Base-by-base conservation (phyloP, 30 jellyfish, hydroid and myxozoan species). In the Turritopsis dohrnii region DNA sequence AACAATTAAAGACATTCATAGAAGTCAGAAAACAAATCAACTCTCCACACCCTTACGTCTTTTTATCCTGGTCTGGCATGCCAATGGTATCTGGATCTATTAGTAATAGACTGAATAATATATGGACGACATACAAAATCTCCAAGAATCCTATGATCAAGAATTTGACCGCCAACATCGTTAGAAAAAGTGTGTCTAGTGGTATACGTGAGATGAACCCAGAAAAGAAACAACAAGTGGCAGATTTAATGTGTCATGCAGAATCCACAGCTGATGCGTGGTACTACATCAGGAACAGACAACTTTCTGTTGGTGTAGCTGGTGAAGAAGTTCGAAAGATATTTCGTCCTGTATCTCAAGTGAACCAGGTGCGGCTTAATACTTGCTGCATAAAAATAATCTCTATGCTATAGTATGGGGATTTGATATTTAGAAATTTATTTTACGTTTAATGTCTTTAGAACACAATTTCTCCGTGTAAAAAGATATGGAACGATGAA, bases 181-280 rank as follows among this genome's bases (percentile, higher is more conserved):
- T 54, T 16, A 18, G 72, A 54, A 54, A 54, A 54, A 54, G 72
- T 54, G n/a, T 54, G 19, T 54, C 72, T 16, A 54, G 19, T 54
- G n/a, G 19, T 54, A n/a, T 54, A 54, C 72, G 72, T 18, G n/a
- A n/a, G n/a, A n/a, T n/a, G n/a, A n/a, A n/a, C n/a, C n/a, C n/a
- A n/a, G n/a, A n/a, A n/a, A n/a, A n/a, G n/a, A n/a, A 54, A 54
- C 72, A 54, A 54, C n/a, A 54, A n/a, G 72, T 54, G 72, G 72
- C 72, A 16, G 72, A 54, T 54, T n/a, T 54, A 54, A 54, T 54
- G 72, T 54, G 72, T 54, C 72, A 54, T 54, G 18, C 72, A 54
- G n/a, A 54, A n/a, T 16, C 72, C 18, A 54, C n/a, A 16, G 72
- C 72, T 16, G 72, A 54, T n/a, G n/a, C 18, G 19, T 54, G 72